Percentiles rank a stretch among this genome's conserved stretches.
phyloP scores from a whole-genome alignment of 2,797 vertebrate species.

The Sylvilagus floridanus region DNA sequence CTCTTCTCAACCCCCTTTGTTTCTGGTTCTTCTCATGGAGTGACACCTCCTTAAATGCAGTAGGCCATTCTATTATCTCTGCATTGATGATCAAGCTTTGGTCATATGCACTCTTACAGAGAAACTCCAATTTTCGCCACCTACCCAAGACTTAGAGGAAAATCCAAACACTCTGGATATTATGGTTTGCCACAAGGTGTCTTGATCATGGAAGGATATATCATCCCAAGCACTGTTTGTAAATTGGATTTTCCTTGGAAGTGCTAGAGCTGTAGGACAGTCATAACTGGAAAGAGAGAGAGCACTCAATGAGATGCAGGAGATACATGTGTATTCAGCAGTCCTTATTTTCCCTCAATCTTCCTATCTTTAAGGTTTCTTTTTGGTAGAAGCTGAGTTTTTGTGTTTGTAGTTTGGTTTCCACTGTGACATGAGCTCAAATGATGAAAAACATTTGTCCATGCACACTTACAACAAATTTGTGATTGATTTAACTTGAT shows the following conservation, averaged over 20 bases:
- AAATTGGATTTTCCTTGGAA: not conserved
- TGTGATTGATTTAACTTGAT: no score
- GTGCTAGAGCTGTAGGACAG: not conserved
- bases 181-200: not conserved
- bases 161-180: not conserved
- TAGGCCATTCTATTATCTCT: not conserved
- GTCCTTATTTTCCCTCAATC: no score
- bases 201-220: not conserved
- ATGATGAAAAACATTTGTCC: not conserved
- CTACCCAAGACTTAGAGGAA: no score
- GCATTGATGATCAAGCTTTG: not conserved
- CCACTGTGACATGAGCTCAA: no score
- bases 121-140: not conserved
- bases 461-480: not conserved
- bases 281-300: not conserved
- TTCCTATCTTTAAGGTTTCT: not conserved
- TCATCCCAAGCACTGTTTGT: not conserved
- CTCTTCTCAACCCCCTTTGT: no score
- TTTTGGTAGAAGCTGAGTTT: not conserved
- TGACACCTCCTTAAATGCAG: no score
- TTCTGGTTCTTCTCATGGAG: no score
- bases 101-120: not conserved
- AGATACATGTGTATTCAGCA: fast-evolving
- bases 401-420: no score
- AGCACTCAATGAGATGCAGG: not conserved